A percentile compares a stretch with the other conserved stretches of the same genome.
These are phyloP conservation scores for Emberiza fucata DNA, from an alignment of 2,113 vertebrate species.

Conservation along the genomic window DNA sequence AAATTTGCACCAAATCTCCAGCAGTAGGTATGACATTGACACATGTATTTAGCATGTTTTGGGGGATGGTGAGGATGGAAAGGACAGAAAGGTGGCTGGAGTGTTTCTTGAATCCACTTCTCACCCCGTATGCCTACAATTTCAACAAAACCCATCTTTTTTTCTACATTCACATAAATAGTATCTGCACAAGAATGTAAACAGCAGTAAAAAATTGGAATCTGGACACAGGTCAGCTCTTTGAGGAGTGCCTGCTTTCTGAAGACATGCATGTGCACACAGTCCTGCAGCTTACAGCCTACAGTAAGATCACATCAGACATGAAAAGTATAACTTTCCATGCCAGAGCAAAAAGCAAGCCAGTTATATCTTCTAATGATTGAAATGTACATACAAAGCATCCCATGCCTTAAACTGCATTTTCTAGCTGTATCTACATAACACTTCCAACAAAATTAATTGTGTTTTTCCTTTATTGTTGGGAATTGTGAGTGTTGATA, in stretches of 20 bases:
- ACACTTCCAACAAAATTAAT: neutral
- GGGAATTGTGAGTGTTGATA: neutral
- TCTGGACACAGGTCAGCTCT: neutral
- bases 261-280: neutral
- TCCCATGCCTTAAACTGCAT: neutral
- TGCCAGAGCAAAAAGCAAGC: neutral
- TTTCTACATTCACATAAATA: neutral
- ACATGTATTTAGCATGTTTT: neutral
- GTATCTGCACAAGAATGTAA: neutral
- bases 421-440: neutral
- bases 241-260: neutral
- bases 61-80: neutral
- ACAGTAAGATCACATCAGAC: neutral
- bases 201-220: neutral
- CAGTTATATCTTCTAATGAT: neutral
- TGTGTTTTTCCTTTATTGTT: neutral
- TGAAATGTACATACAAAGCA: neutral
- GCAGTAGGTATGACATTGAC: neutral
- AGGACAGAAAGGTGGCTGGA: neutral
- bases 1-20: neutral
- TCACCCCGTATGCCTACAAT: neutral
- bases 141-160: neutral
- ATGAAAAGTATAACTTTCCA: neutral
- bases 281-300: neutral
- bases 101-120: neutral